Evolutionary conservation across 1,140 invertebrate species (phyloP), one percentile per base, ranked within the genome.

Genomic region (Ceratina japonica): DNA sequence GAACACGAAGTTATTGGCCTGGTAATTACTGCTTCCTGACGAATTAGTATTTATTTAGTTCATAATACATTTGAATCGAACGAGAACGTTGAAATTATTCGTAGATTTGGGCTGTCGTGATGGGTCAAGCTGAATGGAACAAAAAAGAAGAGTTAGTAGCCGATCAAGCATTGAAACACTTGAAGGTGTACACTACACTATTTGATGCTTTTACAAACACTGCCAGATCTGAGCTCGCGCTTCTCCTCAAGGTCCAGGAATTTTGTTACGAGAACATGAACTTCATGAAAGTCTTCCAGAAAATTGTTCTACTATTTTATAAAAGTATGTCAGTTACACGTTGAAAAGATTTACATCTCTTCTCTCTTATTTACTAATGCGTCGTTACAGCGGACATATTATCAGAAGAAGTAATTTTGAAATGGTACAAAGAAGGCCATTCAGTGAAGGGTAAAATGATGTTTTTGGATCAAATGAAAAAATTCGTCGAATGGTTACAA

Each of bases 231-330:
- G 97, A 99, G 93, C 94, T 98, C 86, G 95, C 96, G 63, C 94
- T 99, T 65, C 94, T 99, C 87, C 93, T 97, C 66, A 97, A 97
- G 91, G 96, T 99, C 85, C 98, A 99, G 93, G 98, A 99, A 90
- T 99, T 97, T 93, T 99, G 98, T 93, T 99, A 99, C 92, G 98
- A 98, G 89, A 99, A 99, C 93, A 99, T 99, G 97, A 98, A 97
- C 92, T 99, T 99, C 92, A 98, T 99, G 97, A 98, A 98, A 92
- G 97, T 97, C 91, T 99, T 99, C 95, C 97, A 98, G 89, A 99
- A 99, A 93, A 98, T 99, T 88, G 96, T 99, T 88, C 94, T 99
- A 91, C 95, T 99, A 86, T 96, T 99, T 93, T 99, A 99, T 93
- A 98, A 98, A 95, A 97, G 96, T 95, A 93, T 93, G 94, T 56